Conservation (phyloP, 2,113 vertebrate genomes). For the Ascaphus truei region DNA sequence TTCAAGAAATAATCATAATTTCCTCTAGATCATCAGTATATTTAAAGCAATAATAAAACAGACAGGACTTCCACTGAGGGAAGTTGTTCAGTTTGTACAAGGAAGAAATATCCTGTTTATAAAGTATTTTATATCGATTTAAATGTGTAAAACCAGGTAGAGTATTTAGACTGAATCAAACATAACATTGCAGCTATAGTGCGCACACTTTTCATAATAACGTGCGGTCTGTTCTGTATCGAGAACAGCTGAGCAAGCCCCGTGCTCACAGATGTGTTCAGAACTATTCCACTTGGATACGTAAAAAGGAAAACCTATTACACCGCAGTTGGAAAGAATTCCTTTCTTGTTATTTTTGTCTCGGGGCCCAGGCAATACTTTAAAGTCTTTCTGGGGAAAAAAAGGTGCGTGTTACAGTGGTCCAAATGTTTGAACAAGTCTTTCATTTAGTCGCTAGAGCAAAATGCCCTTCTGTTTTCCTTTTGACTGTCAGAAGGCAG, state of each 20-base stretch:
- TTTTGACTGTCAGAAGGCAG: constrained; percentile 20
- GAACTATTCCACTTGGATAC: not conserved
- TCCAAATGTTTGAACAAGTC: constrained; percentile 37
- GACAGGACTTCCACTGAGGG: no score
- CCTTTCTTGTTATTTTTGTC: constrained; percentile 34
- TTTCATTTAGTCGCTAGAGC: constrained; percentile 38
- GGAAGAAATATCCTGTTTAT: no score
- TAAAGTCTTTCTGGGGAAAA: constrained; percentile 25
- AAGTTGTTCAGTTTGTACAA: no score
- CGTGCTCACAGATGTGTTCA: not conserved
- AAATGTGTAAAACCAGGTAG: no score
- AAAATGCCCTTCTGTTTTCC: constrained; percentile 39
- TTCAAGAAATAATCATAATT: no score
- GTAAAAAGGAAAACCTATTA: constrained; percentile 12
- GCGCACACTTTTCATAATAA: not conserved
- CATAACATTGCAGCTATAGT: no score
- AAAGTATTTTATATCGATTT: no score
- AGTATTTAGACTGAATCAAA: no score
- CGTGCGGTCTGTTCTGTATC: not conserved
- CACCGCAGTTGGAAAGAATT: not conserved
- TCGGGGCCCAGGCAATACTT: constrained; percentile 41
- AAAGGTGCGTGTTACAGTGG: constrained; percentile 16
- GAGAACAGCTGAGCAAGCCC: constrained; percentile 3
- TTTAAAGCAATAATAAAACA: no score
- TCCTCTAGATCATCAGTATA: no score